phyloP scores from a whole-genome alignment of 2,797 vertebrate genomes.

The Odontamblyopus lacepedii region DNA sequence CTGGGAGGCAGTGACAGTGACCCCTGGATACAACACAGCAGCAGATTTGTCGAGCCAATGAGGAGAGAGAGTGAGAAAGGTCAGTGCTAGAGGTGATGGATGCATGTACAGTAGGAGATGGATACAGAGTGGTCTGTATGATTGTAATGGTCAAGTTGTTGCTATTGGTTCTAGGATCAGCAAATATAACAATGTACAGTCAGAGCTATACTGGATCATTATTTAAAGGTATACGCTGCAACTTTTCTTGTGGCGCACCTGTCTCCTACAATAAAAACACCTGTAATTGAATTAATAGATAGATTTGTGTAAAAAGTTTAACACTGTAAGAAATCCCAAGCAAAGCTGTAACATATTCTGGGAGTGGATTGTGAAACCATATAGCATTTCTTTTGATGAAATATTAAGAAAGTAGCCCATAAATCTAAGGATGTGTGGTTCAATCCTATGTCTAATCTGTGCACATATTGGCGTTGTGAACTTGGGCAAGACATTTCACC shows the following conservation, averaged over 20 bases:
- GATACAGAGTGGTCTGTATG: conserved; percentile 19
- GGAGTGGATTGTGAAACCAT: too few relatives aligned
- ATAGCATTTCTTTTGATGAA: too few relatives aligned
- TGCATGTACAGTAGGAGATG: not conserved
- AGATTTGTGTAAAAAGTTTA: too few relatives aligned
- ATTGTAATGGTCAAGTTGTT: not conserved
- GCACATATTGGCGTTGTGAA: too few relatives aligned
- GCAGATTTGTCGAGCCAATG: conserved; percentile 38
- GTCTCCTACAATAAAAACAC: too few relatives aligned
- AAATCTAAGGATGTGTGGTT: too few relatives aligned
- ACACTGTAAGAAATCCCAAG: too few relatives aligned
- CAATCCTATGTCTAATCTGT: too few relatives aligned
- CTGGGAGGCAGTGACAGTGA: conserved; percentile 40
- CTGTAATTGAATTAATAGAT: too few relatives aligned
- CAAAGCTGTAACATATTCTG: too few relatives aligned
- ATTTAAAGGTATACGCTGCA: not conserved
- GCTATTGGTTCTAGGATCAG: not conserved
- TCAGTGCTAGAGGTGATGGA: conserved; percentile 23
- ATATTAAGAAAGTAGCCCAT: too few relatives aligned
- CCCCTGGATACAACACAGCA: conserved; percentile 38
- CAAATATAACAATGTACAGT: not conserved
- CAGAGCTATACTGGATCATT: not conserved
- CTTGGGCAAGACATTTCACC: too few relatives aligned
- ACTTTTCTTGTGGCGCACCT: not conserved
- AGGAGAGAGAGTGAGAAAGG: conserved; percentile 41